Conservation (phyloP, 2,113 vertebrate genomes). For the Vulpes lagopus region DNA sequence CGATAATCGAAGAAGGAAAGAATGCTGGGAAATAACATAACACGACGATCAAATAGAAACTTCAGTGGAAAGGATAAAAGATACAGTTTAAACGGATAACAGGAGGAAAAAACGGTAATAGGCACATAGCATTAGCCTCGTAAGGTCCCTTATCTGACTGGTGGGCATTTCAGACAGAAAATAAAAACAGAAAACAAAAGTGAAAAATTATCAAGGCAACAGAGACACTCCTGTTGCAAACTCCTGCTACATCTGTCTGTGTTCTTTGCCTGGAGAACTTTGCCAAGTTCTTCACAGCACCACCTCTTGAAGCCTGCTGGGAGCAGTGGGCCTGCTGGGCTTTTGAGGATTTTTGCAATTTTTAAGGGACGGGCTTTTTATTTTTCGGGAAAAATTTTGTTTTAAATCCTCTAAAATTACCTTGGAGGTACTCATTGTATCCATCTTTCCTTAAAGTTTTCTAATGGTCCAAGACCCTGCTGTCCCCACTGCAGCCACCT, state of each 20-base stretch:
- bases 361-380: background rate
- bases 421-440: background rate
- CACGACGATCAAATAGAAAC: background rate
- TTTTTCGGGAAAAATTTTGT: background rate
- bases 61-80: constrained; percentile 22
- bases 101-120: background rate
- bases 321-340: background rate
- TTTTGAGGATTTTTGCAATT: background rate
- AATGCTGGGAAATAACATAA: constrained; percentile 40
- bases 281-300: background rate
- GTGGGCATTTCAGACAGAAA: background rate
- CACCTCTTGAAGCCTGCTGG: background rate
- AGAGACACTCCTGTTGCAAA: background rate
- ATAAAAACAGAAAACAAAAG: background rate
- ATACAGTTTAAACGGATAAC: constrained; percentile 37
- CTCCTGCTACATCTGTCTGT: too few species aligned
- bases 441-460: background rate
- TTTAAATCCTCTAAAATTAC: background rate
- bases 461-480: background rate
- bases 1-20: background rate
- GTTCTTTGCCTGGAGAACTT: fast-evolving
- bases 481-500: background rate
- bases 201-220: background rate
- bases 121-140: background rate
- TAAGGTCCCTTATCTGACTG: background rate